Evolutionary conservation across 2,797 vertebrate genomes (phyloP).

Genomic region (Bovichtus diacanthus): DNA sequence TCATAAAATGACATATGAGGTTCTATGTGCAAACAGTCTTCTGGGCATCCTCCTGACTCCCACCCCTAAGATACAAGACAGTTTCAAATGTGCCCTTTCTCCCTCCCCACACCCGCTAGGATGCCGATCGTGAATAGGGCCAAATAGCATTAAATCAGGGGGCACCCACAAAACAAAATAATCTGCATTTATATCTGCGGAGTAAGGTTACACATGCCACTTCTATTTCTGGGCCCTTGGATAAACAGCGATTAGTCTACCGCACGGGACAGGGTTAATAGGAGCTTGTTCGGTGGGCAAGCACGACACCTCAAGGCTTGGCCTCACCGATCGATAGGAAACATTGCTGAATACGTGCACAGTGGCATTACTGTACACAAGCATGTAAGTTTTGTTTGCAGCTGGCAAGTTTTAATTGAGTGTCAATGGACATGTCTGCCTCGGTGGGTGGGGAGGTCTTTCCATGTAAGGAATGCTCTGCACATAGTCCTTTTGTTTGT

Average conservation of each 20-base stretch:
- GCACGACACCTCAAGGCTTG: conserved; percentile 72
- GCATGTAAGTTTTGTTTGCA: conserved; percentile 42
- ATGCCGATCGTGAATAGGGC: conserved; percentile 59
- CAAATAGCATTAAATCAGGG: conserved; percentile 75
- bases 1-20: conserved; percentile 76
- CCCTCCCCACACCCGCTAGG: conserved; percentile 42
- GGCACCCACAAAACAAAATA: conserved; percentile 77
- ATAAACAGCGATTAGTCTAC: conserved; percentile 79
- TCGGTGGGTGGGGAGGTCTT: conserved; percentile 46
- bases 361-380: conserved; percentile 71
- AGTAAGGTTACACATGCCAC: conserved; percentile 70
- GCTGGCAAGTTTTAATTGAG: conserved; percentile 72
- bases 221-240: conserved; percentile 76
- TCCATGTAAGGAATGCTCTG: conserved; percentile 65
- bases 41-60: conserved; percentile 61
- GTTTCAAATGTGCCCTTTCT: conserved; percentile 74
- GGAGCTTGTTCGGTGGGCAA: conserved; percentile 72
- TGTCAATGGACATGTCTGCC: conserved; percentile 72
- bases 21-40: conserved; percentile 78
- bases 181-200: conserved; percentile 75
- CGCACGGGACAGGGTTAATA: conserved; percentile 74
- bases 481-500: conserved; percentile 76
- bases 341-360: conserved; percentile 61
- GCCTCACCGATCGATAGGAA: conserved; percentile 77
- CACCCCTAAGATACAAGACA: conserved; percentile 49